phyloP scores from a whole-genome alignment of 1,140 invertebrate species.

The Patella vulgata region DNA sequence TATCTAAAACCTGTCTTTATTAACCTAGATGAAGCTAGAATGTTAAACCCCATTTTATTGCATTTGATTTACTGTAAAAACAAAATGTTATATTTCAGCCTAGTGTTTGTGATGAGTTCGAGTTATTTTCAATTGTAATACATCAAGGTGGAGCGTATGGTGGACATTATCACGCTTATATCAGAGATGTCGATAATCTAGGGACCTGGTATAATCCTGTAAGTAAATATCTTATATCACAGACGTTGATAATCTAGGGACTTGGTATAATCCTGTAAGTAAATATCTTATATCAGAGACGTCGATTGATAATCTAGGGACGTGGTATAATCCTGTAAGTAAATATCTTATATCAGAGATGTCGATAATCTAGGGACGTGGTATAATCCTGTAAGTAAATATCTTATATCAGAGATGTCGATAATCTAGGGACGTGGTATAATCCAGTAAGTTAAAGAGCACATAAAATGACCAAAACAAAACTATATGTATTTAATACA shows the following conservation, averaged over 20 bases:
- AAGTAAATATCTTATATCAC: conserved; percentile 48
- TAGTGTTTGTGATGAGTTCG: conserved; percentile 40
- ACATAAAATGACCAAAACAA: too few relatives aligned
- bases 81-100: too few relatives aligned
- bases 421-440: conserved; percentile 59
- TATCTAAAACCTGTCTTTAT: too few relatives aligned
- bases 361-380: conserved; percentile 61
- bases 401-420: conserved; percentile 59
- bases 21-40: too few relatives aligned
- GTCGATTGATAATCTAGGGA: conserved; percentile 54
- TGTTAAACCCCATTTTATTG: too few relatives aligned
- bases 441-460: conserved; percentile 48
- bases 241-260: conserved; percentile 61
- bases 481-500: too few relatives aligned
- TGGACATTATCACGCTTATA: conserved; percentile 65
- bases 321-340: conserved; percentile 59
- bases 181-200: conserved; percentile 61
- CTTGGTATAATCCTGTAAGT: conserved; percentile 59
- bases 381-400: conserved; percentile 51
- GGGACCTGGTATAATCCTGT: conserved; percentile 60
- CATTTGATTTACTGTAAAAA: too few relatives aligned
- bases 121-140: conserved; percentile 64
- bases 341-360: conserved; percentile 58
- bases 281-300: conserved; percentile 52
- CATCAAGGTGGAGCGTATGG: conserved; percentile 62